Base-by-base conservation (phyloP, 2,888 invertebrate genomes). In the Halictus ligatus region DNA sequence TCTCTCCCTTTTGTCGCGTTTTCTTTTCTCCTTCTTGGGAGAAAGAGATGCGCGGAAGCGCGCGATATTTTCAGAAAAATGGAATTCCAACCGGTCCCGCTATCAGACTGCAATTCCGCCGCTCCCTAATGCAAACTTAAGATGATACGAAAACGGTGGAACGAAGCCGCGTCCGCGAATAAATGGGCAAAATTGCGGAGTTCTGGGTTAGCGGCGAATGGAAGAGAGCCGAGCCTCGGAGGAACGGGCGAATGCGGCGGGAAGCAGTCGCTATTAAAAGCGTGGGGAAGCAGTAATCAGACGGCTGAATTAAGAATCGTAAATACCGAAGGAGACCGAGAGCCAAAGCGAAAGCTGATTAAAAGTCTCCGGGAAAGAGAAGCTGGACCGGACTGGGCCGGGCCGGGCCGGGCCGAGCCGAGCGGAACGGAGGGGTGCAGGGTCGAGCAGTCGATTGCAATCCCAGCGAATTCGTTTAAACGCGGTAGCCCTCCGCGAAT, bases 311-410 rank as follows among this genome's bases (percentile, higher is more conserved):
- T 81, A 87, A 87, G 84, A 76, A 84, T 84, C 80, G 84, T 67
- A 81, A 79, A 80, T 74, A 75, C 58, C 81, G 77, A 73, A 43
- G 50, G 54, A 77, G 75, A 40, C 25, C 69, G 21, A n/a, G n/a
- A 78, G 60, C 67, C 75, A 84, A 80, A 78, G 80, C 58, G 83
- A 87, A 87, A 87, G 76, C 80, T 83, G 87, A 87, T 87, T 87
- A 87, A 87, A 86, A 87, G 80, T 76, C 67, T 21, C 15, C 50
- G 18, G 15, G 13, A 18, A 60, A 60, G 13, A n/a, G 18, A 35
- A 12, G 29, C 35, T 21, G n/a, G 15, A 54, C 69, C 35, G 46
- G 48, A 18, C 29, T 29, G 64, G 18, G 8, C 64, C 15, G 18
- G 29, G 29, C 7, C 64, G 29, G 2, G 25, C 60, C 58, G 58